Evolutionary conservation across 2,888 invertebrate species (phyloP).

Genomic region (Sarcophaga caerulescens): DNA sequence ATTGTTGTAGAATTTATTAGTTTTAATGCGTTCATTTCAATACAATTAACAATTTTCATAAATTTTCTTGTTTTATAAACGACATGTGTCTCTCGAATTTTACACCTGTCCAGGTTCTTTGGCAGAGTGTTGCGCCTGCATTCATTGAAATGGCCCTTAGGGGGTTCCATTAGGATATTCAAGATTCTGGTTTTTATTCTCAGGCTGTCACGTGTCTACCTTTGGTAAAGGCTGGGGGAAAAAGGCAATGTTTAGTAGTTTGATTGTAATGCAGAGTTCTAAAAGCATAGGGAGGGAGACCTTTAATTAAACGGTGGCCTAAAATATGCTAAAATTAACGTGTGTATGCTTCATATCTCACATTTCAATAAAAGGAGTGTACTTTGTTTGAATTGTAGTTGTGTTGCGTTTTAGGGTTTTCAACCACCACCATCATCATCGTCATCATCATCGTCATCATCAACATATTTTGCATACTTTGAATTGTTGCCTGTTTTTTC

Average conservation of each 20-base stretch:
- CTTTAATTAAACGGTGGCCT: constrained; percentile 81
- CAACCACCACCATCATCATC: neutral
- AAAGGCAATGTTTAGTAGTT: neutral
- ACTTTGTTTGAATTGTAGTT: constrained; percentile 2
- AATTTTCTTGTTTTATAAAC: too few relatives aligned
- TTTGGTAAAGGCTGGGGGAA: neutral
- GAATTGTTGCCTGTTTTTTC: neutral
- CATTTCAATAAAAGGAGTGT: constrained; percentile 73
- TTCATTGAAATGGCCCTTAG: neutral
- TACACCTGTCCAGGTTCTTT: neutral
- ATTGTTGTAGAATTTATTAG: too few relatives aligned
- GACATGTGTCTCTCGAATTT: neutral
- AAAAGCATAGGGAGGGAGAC: constrained; percentile 51
- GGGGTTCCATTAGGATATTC: neutral
- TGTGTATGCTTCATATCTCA: constrained; percentile 79
- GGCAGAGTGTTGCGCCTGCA: neutral
- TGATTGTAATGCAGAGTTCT: neutral
- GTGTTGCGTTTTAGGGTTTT: neutral
- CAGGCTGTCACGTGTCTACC: constrained; percentile 41
- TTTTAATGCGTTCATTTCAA: too few relatives aligned
- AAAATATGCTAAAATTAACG: constrained; percentile 80
- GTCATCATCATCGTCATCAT: neutral
- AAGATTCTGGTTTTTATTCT: neutral
- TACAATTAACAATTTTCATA: too few relatives aligned
- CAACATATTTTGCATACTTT: constrained; percentile 61